Conservation (phyloP, 2,113 vertebrate genomes). For the Argyrosomus japonicus region DNA sequence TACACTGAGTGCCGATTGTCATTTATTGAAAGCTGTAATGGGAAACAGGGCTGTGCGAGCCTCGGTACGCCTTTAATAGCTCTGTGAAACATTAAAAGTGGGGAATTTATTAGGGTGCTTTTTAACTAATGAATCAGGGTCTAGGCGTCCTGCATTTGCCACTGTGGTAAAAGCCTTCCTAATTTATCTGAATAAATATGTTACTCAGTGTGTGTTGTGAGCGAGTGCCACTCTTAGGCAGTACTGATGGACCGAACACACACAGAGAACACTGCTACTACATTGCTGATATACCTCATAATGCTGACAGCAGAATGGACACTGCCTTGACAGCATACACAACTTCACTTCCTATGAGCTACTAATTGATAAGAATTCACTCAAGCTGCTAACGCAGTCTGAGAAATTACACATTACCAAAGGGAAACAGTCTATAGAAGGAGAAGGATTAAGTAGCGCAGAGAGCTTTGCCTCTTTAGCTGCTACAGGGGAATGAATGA, state of each 20-base stretch:
- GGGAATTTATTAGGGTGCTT: slow-evolving; percentile 83
- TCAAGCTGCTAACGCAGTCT: slow-evolving; percentile 37
- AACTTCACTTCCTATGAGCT: slow-evolving; percentile 6
- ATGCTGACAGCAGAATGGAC: slow-evolving; percentile 15
- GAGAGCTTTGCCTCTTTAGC: slow-evolving; percentile 43
- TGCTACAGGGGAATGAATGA: slow-evolving; percentile 34
- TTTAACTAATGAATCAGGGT: slow-evolving; percentile 84
- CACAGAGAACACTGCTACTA: not conserved
- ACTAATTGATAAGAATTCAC: slow-evolving; percentile 60
- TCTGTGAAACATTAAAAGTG: slow-evolving; percentile 80
- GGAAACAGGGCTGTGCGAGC: slow-evolving; percentile 67
- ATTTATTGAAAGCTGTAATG: slow-evolving; percentile 85
- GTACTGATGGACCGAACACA: slow-evolving; percentile 15
- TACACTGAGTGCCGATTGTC: slow-evolving; percentile 80
- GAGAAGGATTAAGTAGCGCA: slow-evolving; percentile 38
- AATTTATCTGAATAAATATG: slow-evolving; percentile 80
- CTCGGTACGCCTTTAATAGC: slow-evolving; percentile 78
- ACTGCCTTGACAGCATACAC: not conserved
- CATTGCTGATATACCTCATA: not conserved
- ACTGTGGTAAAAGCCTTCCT: slow-evolving; percentile 81
- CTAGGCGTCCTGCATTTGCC: slow-evolving; percentile 50
- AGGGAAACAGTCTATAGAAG: slow-evolving; percentile 29
- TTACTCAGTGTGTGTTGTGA: slow-evolving; percentile 46
- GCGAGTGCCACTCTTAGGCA: slow-evolving; percentile 31
- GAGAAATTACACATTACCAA: slow-evolving; percentile 32